Evolutionary conservation across 2,888 invertebrate species (phyloP), one percentile per base, ranked within the genome.

Genomic region (Phaedon cochleariae): DNA sequence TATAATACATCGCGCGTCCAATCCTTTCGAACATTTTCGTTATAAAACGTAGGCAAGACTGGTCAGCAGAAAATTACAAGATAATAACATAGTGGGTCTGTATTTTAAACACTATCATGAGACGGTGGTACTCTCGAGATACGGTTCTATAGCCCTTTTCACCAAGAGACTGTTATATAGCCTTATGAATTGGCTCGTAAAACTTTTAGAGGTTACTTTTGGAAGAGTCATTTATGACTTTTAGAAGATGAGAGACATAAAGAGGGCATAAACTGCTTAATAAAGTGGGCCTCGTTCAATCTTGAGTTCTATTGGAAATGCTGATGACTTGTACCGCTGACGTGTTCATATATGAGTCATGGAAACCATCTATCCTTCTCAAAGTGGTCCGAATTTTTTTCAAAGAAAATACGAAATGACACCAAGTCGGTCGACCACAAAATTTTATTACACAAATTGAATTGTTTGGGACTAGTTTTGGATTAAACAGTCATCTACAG

Each of bases 61-160:
- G 73, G 71, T 69, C 74, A 71, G 65, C 73, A 75, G 74, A 73
- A 78, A 80, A 80, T 80, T 80, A 77, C 78, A 78, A 73, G 77
- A 76, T 80, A 80, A 80, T 80, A 79, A 80, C 76, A 79, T 74
- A 71, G 71, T 76, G 74, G 76, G 69, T 74, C 75, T 65, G 75
- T 76, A 75, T 78, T 77, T 79, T 78, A 78, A 76, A 75, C 73
- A 77, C 76, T 74, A 76, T 74, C 75, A 77, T 74, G 72, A 73
- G 69, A 72, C 58, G 62, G 17, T 57, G 57, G 45, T 65, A 58
- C 61, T 60, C 34, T 48, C 51, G 49, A 64, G 59, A 67, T 62
- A 45, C 53, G 29, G 29, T 68, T 62, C 60, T 62, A 49, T 49
- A 62, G 64, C 66, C 64, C 64, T 69, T 67, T 66, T 66, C 64